Evolutionary conservation across 2,797 vertebrate genomes (phyloP), one percentile per base, ranked within the genome.

Genomic region (Peromyscus melanophrys): DNA sequence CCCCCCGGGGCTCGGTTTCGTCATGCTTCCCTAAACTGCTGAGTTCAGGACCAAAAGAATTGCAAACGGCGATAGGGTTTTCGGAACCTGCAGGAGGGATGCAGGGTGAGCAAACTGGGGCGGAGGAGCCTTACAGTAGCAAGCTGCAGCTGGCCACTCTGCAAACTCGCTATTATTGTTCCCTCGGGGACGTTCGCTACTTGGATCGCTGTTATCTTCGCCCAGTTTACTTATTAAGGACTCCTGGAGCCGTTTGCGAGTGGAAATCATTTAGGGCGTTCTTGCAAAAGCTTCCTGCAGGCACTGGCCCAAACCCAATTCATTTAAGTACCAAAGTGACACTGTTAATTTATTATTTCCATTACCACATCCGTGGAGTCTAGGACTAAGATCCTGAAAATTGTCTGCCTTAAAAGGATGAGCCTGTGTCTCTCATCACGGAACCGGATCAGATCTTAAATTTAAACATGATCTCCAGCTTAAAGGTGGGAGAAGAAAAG

Each of bases 191-290:
- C 61, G 14, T 29, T 46, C 49, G 46, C 61, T 75, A 0, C 6
- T 46, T n/a, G 71, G 76, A 75, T 84, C 43, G 40, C 71, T 65
- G 8, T 23, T 27, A 27, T 17, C 29, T 21, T 34, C 52, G 16
- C 96, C 71, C 75, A 46, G 88, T 8, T 75, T 78, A 6, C 78
- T 92, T 92, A 95, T 31, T 82, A 92, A 92, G 84, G 67, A 95
- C 67, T 93, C 81, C 57, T 43, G 14, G 81, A 77, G 94, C 71
- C 2, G 37, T 76, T 89, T 89, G 77, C 90, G 14, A 89, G 59
- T 86, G 92, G 89, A 94, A 97, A 94, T 89, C 77, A 43, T 87
- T 93, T 75, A 59, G 81, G 55, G 77, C 77, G 25, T 92, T 96
- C 52, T 71, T 43, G 85, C 37, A 73, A 91, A 93, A 84, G 95